These are phyloP conservation scores for Hiodon alosoides DNA, from an alignment of 2,113 vertebrate species.

Conservation along the genomic window DNA sequence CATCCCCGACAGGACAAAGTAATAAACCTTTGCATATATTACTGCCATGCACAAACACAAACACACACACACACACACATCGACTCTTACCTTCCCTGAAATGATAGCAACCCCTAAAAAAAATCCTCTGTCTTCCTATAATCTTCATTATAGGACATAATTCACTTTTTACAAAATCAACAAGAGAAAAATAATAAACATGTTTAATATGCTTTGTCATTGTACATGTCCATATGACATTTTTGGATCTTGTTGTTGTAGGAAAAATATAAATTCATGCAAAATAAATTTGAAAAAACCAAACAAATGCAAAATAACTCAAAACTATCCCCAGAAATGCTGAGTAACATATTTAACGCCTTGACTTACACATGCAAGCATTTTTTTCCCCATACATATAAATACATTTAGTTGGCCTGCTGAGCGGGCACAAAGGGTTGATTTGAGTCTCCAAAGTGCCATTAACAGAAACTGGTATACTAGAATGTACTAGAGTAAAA, in stretches of 20 bases:
- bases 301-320: not conserved
- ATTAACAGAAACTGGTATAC: constrained; percentile 49
- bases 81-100: too few species aligned
- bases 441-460: constrained; percentile 46
- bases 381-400: constrained; percentile 33
- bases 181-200: not conserved
- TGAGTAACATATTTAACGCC: constrained; percentile 14
- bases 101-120: not conserved
- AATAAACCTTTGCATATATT: too few species aligned
- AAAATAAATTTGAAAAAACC: not conserved
- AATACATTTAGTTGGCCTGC: constrained; percentile 48
- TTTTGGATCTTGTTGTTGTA: not conserved
- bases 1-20: too few species aligned
- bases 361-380: constrained; percentile 29
- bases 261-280: constrained; percentile 9
- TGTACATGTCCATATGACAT: not conserved
- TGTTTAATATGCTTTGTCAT: not conserved
- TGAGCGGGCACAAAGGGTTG: constrained; percentile 62
- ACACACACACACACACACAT: constrained; percentile 20
- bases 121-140: not conserved
- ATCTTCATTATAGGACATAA: not conserved
- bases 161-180: not conserved
- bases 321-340: too few species aligned
- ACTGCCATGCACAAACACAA: constrained; percentile 1
- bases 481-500: constrained; percentile 56